phyloP scores from a whole-genome alignment of 2,113 vertebrate genomes.

The Camelus bactrianus region DNA sequence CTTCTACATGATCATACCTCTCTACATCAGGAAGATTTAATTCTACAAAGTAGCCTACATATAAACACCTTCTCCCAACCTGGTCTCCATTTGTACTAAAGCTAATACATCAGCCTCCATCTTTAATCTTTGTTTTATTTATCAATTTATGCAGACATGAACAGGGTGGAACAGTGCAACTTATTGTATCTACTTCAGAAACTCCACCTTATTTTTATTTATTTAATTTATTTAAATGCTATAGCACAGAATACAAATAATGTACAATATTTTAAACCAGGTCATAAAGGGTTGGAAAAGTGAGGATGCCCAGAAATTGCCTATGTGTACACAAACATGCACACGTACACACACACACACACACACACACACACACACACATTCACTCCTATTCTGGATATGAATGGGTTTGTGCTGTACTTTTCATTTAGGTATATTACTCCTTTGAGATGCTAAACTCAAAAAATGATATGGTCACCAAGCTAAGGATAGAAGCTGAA shows the following conservation, averaged over 20 bases:
- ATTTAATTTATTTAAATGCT: neutral
- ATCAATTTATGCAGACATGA: neutral
- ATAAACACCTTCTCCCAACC: neutral
- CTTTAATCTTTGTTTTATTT: neutral
- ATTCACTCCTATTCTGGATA: neutral
- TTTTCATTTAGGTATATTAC: neutral
- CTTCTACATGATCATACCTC: rapidly evolving
- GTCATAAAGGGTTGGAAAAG: neutral
- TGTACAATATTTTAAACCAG: neutral
- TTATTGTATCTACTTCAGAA: neutral
- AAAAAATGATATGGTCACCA: neutral
- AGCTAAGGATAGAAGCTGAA: neutral
- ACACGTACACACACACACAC: neutral
- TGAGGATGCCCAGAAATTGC: neutral
- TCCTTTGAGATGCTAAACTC: neutral
- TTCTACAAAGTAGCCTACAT: neutral
- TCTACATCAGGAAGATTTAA: neutral
- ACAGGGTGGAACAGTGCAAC: neutral
- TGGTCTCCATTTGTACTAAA: neutral
- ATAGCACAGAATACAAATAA: neutral
- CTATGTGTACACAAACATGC: too few species aligned
- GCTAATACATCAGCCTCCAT: neutral
- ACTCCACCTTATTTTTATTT: neutral
- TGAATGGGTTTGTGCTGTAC: neutral
- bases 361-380: neutral